Base-by-base conservation (phyloP, 2,797 vertebrate genomes). In the Periparus ater region DNA sequence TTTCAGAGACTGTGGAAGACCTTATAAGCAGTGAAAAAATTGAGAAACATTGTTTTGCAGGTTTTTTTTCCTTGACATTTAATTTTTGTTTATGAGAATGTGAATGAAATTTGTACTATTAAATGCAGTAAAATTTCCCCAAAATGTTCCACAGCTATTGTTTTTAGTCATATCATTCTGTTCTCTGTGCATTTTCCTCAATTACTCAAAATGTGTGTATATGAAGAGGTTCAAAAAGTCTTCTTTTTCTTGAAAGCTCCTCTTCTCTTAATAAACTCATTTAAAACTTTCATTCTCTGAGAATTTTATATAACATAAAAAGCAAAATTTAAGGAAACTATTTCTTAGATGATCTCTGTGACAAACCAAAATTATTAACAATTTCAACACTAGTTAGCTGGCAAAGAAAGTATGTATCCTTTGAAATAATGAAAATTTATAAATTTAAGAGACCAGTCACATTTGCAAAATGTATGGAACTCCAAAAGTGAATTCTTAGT, bases 221-320 rank as follows among this genome's bases (percentile, higher is more conserved):
- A 18, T 85, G 48, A 38, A 90, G 83, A 87, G 68, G 70, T 91
- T 96, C 62, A 61, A 38, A 70, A 55, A 94, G 72, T 75, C 19
- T 77, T 91, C 34, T 23, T 84, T 91, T 93, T 88, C 13, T 76
- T 88, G 67, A 88, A 94, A 93, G 48, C 32, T 90, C 38, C 62
- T 68, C 13, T 81, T 88, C 40, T 78, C 51, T 72, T 66, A 54
- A 50, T 44, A 86, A 70, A 73, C 36, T 50, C 0, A 61, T 92
- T 84, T 92, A 79, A 79, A 83, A 71, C 16, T 81, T 76, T 30
- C 42, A n/a, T 84, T 93, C 55, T 63, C 0, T 57, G 51, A 74
- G n/a, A 71, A 19, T 36, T 86, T 19, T 82, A 86, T 85, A 34
- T 71, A 82, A 82, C 7, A 32, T 23, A 38, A 26, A 67, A 78